These are phyloP conservation scores for Pangasianodon gigas DNA, from an alignment of 2,113 vertebrate species.

Conservation along the genomic window DNA sequence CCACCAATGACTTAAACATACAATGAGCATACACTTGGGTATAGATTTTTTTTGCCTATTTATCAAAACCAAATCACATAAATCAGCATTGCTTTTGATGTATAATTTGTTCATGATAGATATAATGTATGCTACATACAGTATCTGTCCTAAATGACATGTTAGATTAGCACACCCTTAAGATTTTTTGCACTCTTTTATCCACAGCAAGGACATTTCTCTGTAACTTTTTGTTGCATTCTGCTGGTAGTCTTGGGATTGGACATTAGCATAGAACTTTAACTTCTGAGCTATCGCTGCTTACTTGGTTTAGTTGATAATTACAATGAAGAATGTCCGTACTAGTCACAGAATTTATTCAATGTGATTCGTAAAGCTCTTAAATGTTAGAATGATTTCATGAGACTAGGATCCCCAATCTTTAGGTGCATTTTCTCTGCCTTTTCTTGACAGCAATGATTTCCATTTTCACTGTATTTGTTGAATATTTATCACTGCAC, in stretches of 20 bases:
- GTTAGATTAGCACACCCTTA: background rate
- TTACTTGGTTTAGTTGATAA: background rate
- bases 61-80: background rate
- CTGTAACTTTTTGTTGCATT: background rate
- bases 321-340: background rate
- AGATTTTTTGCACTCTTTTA: background rate
- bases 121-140: background rate
- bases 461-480: background rate
- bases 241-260: background rate
- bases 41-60: background rate
- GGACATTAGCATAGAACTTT: background rate
- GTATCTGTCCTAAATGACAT: background rate
- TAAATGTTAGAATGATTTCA: background rate
- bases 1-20: background rate
- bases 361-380: background rate
- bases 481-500: background rate
- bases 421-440: background rate
- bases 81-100: slow-evolving; percentile 3
- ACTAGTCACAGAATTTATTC: background rate
- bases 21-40: background rate
- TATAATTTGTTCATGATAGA: background rate
- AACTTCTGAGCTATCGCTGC: background rate
- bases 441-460: background rate
- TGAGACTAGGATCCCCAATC: background rate
- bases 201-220: background rate